Conservation (phyloP, 2,797 vertebrate species). For the Margarornis squamiger region DNA sequence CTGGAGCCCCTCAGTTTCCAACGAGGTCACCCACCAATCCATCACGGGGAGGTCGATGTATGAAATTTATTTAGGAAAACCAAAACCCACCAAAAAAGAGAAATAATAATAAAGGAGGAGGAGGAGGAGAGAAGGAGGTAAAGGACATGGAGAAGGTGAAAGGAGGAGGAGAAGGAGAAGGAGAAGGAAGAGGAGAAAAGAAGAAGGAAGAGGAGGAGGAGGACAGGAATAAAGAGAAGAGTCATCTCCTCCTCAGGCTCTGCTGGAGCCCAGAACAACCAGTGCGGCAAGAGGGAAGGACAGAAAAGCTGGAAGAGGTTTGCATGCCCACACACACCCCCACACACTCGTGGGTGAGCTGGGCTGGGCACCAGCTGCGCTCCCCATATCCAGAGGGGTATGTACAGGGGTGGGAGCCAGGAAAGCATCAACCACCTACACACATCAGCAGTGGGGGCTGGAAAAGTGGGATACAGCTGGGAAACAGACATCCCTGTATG, state of each 20-base stretch:
- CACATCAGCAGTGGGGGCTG: background rate
- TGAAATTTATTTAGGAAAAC: slow-evolving; percentile 73
- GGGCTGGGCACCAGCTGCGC: background rate
- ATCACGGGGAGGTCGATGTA: background rate
- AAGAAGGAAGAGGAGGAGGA: background rate
- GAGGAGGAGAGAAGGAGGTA: background rate
- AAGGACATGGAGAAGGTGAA: accelerated
- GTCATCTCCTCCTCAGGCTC: background rate
- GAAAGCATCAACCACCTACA: background rate
- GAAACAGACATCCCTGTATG: background rate
- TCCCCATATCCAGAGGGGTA: background rate
- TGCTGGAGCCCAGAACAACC: background rate
- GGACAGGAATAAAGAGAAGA: background rate
- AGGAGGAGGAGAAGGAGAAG: background rate
- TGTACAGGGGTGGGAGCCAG: background rate
- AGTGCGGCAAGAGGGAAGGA: background rate
- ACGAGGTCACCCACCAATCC: background rate
- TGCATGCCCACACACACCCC: background rate
- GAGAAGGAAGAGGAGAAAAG: accelerated
- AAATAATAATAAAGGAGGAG: background rate
- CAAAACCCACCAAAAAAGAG: slow-evolving; percentile 44
- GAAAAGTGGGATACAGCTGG: background rate
- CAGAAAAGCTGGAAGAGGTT: background rate
- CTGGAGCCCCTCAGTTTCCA: background rate
- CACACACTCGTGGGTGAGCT: background rate